These are phyloP conservation scores for Zeus faber DNA, from an alignment of 2,113 vertebrate genomes.

Conservation along the genomic window DNA sequence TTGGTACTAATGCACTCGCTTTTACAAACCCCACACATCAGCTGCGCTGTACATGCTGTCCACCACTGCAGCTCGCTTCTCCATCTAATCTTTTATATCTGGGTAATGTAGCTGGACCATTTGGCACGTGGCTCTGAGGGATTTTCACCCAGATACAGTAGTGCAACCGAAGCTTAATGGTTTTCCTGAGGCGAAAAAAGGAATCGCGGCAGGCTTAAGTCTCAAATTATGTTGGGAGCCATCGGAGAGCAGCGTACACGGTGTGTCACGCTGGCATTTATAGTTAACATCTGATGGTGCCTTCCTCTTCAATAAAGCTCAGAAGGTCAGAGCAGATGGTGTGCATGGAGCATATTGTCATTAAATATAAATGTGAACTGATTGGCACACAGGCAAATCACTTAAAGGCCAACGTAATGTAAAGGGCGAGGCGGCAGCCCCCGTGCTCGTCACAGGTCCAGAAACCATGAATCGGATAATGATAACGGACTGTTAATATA, in stretches of 20 bases:
- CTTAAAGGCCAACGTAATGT: background rate
- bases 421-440: background rate
- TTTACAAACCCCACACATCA: no score
- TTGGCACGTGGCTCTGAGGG: background rate
- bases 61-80: background rate
- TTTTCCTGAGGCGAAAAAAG: background rate
- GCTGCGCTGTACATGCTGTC: background rate
- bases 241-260: no score
- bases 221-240: no score
- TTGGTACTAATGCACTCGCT: no score
- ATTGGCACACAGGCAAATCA: background rate
- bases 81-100: constrained; percentile 2
- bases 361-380: constrained; percentile 3
- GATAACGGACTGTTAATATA: background rate
- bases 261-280: background rate
- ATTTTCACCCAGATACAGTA: constrained; percentile 1
- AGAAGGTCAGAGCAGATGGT: background rate
- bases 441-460: background rate
- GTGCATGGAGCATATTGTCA: background rate
- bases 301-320: background rate
- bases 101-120: background rate
- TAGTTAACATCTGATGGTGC: background rate
- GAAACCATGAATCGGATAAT: background rate
- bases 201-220: no score
- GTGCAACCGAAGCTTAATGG: constrained; percentile 2